Evolutionary conservation across 2,113 vertebrate species (phyloP).

Genomic region (Atrichornis clamosus): DNA sequence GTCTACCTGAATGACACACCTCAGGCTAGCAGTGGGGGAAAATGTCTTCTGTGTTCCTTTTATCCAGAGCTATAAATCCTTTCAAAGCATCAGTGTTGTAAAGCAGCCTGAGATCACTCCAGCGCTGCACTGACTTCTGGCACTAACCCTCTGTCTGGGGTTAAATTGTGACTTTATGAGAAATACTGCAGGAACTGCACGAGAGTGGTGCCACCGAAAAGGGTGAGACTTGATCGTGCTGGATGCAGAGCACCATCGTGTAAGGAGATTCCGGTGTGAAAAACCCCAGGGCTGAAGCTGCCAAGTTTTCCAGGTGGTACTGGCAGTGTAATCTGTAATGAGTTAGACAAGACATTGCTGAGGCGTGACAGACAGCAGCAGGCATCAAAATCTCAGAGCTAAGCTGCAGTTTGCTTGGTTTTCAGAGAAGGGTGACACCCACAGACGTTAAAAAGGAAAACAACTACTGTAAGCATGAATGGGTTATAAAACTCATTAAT

Average conservation of each 20-base stretch:
- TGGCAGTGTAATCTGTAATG: background rate
- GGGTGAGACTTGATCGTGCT: background rate
- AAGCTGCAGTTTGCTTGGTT: background rate
- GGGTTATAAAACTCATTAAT: background rate
- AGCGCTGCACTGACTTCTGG: background rate
- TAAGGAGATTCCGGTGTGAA: background rate
- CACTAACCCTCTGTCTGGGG: background rate
- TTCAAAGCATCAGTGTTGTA: background rate
- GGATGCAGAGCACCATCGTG: background rate
- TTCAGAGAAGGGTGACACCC: background rate
- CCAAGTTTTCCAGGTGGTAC: background rate
- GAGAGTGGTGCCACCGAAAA: background rate
- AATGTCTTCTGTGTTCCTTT: background rate
- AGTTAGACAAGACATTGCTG: background rate
- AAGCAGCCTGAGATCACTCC: background rate
- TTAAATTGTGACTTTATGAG: background rate
- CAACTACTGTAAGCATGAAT: background rate
- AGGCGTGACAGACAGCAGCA: background rate
- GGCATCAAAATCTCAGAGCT: background rate
- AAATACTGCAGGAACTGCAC: background rate
- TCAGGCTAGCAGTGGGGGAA: background rate
- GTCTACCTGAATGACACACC: background rate
- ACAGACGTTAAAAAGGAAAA: background rate
- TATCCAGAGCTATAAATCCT: background rate
- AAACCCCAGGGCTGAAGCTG: background rate